Base-by-base conservation (phyloP, 2,888 invertebrate species). In the Carterocephalus palaemon region DNA sequence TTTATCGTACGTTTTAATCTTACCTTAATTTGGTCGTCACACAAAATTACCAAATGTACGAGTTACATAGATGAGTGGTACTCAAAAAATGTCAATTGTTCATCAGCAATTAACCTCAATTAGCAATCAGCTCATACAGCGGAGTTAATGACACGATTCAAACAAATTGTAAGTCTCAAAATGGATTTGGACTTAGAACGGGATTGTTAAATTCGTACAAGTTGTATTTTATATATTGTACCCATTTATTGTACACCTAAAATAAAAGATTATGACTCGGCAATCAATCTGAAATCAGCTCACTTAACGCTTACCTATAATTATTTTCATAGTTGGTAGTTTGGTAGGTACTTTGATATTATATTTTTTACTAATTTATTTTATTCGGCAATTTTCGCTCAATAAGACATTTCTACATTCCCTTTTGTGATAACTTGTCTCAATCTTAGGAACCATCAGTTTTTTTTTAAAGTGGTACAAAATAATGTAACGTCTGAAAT, bases 401-500 rank as follows among this genome's bases (percentile, higher is more conserved):
- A 61, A 59, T 62, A 62, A 46, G 46, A 43, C 16, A 37, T 38
- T 37, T 54, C 57, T 52, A 62, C 70, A 69, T 73, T 72, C 66
- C 69, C 49, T 63, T 62, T 65, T 62, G 61, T 64, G 58, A 61
- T 60, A 54, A 26, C 16, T 33, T 19, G 4, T 28, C 22, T 17
- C 16, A 26, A 15, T 20, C 17, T 19, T 60, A 55, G 53, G 46
- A n/a, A 19, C 32, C 58, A 47, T 57, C 52, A 59, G 59, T 58
- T 64, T 55, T 61, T 61, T 59, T 65, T 64, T 60, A 57, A 68
- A 69, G 70, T 60, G 67, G 65, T 75, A 74, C 66, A 70, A 64
- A 73, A n/a, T n/a, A n/a, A n/a, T 56, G 52, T 60, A 59, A 72
- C 62, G 62, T 67, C 67, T 59, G 65, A 69, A 71, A 67, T 74